Percentiles rank a stretch among this genome's conserved stretches.
Evolutionary conservation across 2,113 vertebrate genomes (phyloP).

Genomic region (Phainopepla nitens): DNA sequence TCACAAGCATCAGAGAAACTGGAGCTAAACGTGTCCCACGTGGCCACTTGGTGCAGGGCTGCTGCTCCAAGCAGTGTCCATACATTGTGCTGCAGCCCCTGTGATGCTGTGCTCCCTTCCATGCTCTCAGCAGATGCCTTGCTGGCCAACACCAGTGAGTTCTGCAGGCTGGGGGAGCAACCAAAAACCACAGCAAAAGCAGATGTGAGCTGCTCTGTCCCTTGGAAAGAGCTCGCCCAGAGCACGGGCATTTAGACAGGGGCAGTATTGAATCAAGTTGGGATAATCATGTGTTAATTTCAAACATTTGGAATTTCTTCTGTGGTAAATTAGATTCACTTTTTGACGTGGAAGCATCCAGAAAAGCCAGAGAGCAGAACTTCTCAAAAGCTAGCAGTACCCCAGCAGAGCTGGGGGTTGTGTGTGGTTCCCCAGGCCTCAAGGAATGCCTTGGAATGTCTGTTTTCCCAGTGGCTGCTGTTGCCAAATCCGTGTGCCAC

Average conservation of each 20-base stretch:
- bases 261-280: not conserved
- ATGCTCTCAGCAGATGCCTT: not conserved
- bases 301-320: not conserved
- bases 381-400: not conserved
- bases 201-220: not conserved
- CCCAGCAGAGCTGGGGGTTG: not conserved
- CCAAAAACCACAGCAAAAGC: not conserved
- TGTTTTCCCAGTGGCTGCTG: not conserved
- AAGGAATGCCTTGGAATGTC: not conserved
- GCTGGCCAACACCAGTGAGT: fast-evolving
- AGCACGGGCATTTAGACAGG: not conserved
- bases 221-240: not conserved
- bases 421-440: not conserved
- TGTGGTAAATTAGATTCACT: not conserved
- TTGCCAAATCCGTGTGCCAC: not conserved
- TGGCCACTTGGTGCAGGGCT: not conserved
- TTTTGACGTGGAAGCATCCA: not conserved
- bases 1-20: not conserved
- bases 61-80: not conserved
- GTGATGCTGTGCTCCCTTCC: not conserved
- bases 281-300: not conserved
- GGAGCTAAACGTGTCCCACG: not conserved
- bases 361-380: not conserved
- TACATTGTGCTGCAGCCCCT: fast-evolving
- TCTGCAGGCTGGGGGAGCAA: not conserved